phyloP scores from a whole-genome alignment of 2,888 invertebrate genomes.

The Heteromyza rotundicornis region DNA sequence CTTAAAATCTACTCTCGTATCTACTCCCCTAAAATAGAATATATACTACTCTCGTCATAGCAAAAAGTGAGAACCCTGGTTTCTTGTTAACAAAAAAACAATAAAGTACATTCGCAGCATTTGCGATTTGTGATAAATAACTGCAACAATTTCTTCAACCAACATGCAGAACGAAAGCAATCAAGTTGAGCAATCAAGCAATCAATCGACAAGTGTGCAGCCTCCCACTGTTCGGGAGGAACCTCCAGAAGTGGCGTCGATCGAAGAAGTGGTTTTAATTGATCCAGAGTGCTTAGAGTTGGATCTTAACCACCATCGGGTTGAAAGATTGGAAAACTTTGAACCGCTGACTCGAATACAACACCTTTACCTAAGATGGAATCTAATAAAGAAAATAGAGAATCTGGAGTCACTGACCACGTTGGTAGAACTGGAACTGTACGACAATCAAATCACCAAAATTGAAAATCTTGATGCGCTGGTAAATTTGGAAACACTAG shows the following conservation, averaged over 20 bases:
- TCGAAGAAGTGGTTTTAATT: slow-evolving; percentile 56
- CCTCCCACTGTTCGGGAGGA: slow-evolving; percentile 31
- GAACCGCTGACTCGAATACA: slow-evolving; percentile 78
- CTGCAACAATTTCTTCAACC: too few species aligned
- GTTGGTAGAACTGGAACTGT: slow-evolving; percentile 87
- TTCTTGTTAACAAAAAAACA: too few species aligned
- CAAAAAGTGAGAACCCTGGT: too few species aligned
- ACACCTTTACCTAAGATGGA: slow-evolving; percentile 88
- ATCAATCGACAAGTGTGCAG: too few species aligned
- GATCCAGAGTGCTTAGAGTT: slow-evolving; percentile 64
- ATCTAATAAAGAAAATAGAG: slow-evolving; percentile 93
- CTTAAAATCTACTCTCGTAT: too few species aligned
- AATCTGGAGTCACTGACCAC: slow-evolving; percentile 79
- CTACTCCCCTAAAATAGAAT: too few species aligned
- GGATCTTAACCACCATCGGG: slow-evolving; percentile 89
- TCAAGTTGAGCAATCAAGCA: too few species aligned
- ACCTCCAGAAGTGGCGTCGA: slow-evolving; percentile 43
- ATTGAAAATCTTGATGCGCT: slow-evolving; percentile 90
- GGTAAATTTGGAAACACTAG: slow-evolving; percentile 86
- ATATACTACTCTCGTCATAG: too few species aligned
- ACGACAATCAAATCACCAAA: slow-evolving; percentile 94
- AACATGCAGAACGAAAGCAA: too few species aligned
- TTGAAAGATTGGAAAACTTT: slow-evolving; percentile 83
- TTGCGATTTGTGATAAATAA: background rate
- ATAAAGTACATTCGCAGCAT: background rate